Evolutionary conservation across 2,113 vertebrate species (phyloP).

Genomic region (Psilopsiagon aurifrons): DNA sequence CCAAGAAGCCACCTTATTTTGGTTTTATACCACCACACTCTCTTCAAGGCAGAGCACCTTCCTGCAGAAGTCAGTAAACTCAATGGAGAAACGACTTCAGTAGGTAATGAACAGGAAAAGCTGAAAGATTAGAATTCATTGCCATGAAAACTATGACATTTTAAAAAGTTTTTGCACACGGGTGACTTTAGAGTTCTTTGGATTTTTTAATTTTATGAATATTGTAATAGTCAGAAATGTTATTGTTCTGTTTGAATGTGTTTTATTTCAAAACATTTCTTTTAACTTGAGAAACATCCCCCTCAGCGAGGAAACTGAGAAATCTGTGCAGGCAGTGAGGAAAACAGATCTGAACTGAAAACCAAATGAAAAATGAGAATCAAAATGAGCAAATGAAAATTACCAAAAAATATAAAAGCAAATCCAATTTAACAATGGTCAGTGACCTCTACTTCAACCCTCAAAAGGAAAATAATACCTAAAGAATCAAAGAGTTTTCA

Average conservation of each 20-base stretch:
- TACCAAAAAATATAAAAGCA: neutral
- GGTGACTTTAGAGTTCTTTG: neutral
- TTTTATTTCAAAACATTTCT: neutral
- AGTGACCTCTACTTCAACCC: neutral
- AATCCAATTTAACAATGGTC: neutral
- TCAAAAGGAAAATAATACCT: neutral
- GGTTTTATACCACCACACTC: neutral
- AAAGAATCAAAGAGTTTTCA: neutral
- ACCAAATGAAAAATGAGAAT: neutral
- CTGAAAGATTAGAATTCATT: neutral
- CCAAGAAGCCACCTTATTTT: neutral
- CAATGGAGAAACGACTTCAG: neutral
- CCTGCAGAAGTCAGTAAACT: neutral
- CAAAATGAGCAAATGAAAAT: neutral
- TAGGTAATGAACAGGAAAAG: neutral
- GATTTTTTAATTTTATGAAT: neutral
- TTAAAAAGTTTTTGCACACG: neutral
- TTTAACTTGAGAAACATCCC: neutral
- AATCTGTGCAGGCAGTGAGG: neutral
- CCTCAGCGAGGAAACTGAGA: neutral
- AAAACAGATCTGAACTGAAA: neutral
- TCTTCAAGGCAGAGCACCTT: neutral
- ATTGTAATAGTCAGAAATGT: neutral
- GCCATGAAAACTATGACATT: accelerated
- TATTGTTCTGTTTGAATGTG: neutral